These are phyloP conservation scores for Drosophila sproati DNA, from an alignment of 1,140 invertebrate genomes.

Conservation along the genomic window DNA sequence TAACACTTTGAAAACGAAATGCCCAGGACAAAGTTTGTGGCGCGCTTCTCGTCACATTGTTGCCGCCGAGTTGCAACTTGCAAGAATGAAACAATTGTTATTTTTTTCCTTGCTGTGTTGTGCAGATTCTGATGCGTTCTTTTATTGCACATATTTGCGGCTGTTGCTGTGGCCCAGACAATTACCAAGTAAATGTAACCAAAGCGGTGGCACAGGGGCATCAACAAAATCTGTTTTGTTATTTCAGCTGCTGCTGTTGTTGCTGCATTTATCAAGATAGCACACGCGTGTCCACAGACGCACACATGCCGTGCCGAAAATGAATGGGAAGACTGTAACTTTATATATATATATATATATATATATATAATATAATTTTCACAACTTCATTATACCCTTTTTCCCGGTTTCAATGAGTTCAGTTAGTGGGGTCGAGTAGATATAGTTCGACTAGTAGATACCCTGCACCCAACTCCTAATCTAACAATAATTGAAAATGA, in stretches of 20 bases:
- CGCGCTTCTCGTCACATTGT: conserved; percentile 54
- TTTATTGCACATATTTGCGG: conserved; percentile 52
- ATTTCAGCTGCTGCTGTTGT: conserved; percentile 33
- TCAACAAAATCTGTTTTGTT: conserved; percentile 13
- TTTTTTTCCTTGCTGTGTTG: conserved; percentile 11
- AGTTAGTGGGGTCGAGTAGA: no score
- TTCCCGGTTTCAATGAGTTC: no score
- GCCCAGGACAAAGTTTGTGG: conserved; percentile 58
- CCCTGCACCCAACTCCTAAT: background rate
- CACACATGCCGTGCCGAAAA: conserved; percentile 2
- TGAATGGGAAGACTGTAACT: conserved; percentile 22
- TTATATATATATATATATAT: background rate
- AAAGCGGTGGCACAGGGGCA: background rate
- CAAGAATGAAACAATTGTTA: conserved; percentile 31
- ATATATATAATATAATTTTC: no score
- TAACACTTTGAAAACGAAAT: conserved; percentile 34
- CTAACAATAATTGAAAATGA: no score
- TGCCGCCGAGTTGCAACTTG: conserved; percentile 30
- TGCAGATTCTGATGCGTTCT: conserved; percentile 25
- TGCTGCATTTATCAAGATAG: conserved; percentile 35
- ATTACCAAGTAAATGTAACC: conserved; percentile 56
- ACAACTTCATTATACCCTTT: no score
- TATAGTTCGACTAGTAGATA: background rate
- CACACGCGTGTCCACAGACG: conserved; percentile 23
- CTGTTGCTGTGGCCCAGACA: conserved; percentile 38